Conservation (phyloP, 2,888 invertebrate genomes). For the Choreutis nemorana region DNA sequence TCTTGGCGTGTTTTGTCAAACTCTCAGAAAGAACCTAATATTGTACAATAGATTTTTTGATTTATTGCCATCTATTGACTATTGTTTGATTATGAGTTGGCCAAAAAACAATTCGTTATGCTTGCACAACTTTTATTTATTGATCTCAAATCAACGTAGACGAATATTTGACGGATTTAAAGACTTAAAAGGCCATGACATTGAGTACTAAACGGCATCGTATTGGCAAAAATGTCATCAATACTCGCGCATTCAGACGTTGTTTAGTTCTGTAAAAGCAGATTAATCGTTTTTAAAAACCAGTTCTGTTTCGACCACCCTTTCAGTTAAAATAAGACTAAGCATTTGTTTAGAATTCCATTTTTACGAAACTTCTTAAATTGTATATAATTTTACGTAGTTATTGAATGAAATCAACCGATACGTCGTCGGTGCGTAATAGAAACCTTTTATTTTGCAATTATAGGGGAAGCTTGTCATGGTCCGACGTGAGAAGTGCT, state of each 20-base stretch:
- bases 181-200: conserved; percentile 48
- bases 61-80: conserved; percentile 41
- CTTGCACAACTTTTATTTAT: conserved; percentile 33
- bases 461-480: conserved; percentile 37
- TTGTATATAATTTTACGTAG: too few species aligned
- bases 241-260: too few species aligned
- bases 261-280: too few species aligned
- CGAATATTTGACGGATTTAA: too few species aligned
- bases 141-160: conserved; percentile 32
- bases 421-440: conserved; percentile 18
- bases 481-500: conserved; percentile 24
- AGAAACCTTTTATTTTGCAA: conserved; percentile 18
- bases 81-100: conserved; percentile 31
- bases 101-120: conserved; percentile 37
- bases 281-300: too few species aligned
- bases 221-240: too few species aligned
- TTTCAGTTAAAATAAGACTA: too few species aligned
- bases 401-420: too few species aligned
- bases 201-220: too few species aligned
- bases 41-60: conserved; percentile 55
- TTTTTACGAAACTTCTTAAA: too few species aligned
- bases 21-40: conserved; percentile 34
- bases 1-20: conserved; percentile 47
- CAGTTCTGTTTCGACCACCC: too few species aligned
- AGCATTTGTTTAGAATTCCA: too few species aligned